Evolutionary conservation across 2,113 vertebrate genomes (phyloP), one percentile per base, ranked within the genome.

Genomic region (Psophia crepitans): DNA sequence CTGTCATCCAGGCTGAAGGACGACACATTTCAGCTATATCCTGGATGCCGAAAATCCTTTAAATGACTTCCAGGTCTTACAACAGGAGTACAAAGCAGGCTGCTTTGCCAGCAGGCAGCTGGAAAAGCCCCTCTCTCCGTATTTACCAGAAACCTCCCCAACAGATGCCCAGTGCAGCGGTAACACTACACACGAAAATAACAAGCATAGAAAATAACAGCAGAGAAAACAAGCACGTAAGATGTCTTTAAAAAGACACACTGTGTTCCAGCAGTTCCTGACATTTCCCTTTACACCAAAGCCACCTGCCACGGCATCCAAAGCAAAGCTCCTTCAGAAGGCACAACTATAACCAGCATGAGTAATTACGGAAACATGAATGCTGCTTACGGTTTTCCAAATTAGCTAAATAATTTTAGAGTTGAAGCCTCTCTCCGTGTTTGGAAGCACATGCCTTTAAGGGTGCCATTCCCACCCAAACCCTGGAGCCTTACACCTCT

Each of bases 281-380:
- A 13, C 49, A 1, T 3, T 7, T 33, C 41, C 46, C 48, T 69
- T 41, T 11, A 11, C 41, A 14, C n/a, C 33, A 33, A 54, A 41
- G 35, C 69, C 76, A 69, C 77, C 71, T 11, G 24, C 37, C 57
- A 6, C 0, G 5, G 46, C 63, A n/a, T 8, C 20, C 37, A 3
- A 27, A 54, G 35, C 0, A 37, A 68, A 81, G 39, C 84, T 30
- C 2, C 53, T 54, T 32, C 75, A 61, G 49, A 48, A 58, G 44
- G 8, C 14, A 0, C 8, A 15, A 74, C 49, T 13, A 53, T 8
- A 23, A 48, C 54, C 64, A 64, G 13, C 32, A 49, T 0, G 1
- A 81, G 14, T 22, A 43, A 85, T 27, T 26, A 28, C 0, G 0
- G 60, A 15, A 41, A 26, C 64, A 11, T 0, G 5, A 71, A 44